Evolutionary conservation across 1,140 invertebrate species (phyloP), one percentile per base, ranked within the genome.

Genomic region (Euura saliciscinereae): DNA sequence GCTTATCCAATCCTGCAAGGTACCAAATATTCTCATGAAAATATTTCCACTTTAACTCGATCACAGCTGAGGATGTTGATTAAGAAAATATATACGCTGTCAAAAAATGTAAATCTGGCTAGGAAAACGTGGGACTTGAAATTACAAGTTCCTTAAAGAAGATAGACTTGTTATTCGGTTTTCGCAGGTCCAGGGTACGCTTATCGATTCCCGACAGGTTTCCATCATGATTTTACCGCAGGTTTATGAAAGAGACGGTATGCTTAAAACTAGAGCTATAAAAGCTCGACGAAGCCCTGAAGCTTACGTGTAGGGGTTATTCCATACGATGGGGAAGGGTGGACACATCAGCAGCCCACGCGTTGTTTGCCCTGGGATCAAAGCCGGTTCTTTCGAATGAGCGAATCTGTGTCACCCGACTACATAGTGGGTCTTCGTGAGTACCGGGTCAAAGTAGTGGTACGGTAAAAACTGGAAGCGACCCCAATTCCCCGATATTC

Each of bases 361-460:
- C 51, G 51, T n/a, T 59, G 51, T 59, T 8, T 11, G 51, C 51
- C 51, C 51, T n/a, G 13, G 51, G 51, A 59, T 59, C 51, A 59
- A 59, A 59, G 51, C 51, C 51, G 51, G 51, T 4, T 59, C 51
- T 59, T 59, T 59, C 51, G 51, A 59, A 59, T 59, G 51, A 59
- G 51, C 51, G 51, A 59, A 59, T 59, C 51, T 59, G 51, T 59
- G 51, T 59, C 51, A 59, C 51, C 51, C 8, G 10, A n/a, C 6
- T 8, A 59, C 51, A 11, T n/a, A 59, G 51, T n/a, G 51, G 13
- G 13, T 8, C 51, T n/a, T 59, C 13, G 5, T n/a, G 28, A 59
- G 13, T 6, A n/a, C 8, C 51, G 51, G 51, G 51, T 59, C 10
- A 59, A 59, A 59, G 51, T 59, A 28, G 28, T 28, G 28, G 10